Evolutionary conservation across 2,888 invertebrate genomes (phyloP), one percentile per base, ranked within the genome.

Genomic region (Sisyra nigra): DNA sequence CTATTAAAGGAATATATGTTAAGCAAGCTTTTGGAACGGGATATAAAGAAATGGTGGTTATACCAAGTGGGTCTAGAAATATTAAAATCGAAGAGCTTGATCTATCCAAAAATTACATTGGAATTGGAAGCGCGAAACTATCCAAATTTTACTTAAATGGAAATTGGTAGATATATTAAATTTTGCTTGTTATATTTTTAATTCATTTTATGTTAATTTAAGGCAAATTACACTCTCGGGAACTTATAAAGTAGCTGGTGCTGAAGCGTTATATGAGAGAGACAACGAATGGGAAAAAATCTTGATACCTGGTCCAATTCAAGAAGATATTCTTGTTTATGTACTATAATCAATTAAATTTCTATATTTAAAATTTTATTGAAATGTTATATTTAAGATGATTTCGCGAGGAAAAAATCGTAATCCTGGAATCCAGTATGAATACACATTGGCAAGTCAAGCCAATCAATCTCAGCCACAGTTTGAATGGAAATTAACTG

Each of bases 381-480:
- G n/a, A 44, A 9, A 18, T 14, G 9, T 31, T 19, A 37, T 42
- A 52, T 51, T 55, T 3, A 58, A 80, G 78, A 71, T 82, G 44
- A 73, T 85, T 51, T 79, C 79, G 59, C 76, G 80, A 53, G 80
- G 77, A 32, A 71, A 71, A 50, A 74, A 76, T 51, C 74, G 75
- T 48, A 88, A 88, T 59, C 82, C 84, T 1, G 88, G 88, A 40
- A 74, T 91, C 30, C 72, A 72, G 51, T 88, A 84, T 65, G 84
- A 87, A 59, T 91, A 88, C 66, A 87, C 83, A 0, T 74, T 83
- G 49, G 74, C 74, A 34, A 76, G 74, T 51, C 66, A 67, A 44
- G 69, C 78, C 54, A 66, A 66, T 8, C 67, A 68, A 7, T 65
- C 70, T 31, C 62, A 63, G 33, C 71, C 73, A 0, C 71, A 71